Percentiles rank a stretch among this genome's conserved stretches.
These are phyloP conservation scores for Leptothorax acervorum DNA, from an alignment of 2,888 invertebrate species.

Conservation along the genomic window DNA sequence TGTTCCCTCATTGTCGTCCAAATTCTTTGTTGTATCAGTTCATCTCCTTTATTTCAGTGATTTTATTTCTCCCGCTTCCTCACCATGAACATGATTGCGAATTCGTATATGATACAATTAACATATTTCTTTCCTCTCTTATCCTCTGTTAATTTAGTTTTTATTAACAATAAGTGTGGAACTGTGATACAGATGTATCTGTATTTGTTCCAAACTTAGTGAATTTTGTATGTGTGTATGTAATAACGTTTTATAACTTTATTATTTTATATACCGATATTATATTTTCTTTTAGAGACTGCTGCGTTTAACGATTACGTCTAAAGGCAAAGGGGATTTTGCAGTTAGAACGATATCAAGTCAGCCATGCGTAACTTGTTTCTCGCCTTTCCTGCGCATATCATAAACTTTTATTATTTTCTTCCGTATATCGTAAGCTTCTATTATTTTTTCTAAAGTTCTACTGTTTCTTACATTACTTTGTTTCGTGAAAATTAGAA, in stretches of 20 bases:
- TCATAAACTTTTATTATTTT: slow-evolving; percentile 8
- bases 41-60: neutral
- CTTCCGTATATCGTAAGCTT: neutral
- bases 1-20: neutral
- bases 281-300: neutral
- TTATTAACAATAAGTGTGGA: neutral
- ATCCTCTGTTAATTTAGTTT: slow-evolving; percentile 8
- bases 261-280: neutral
- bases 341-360: neutral
- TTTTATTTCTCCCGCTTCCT: neutral
- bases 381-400: neutral
- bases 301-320: neutral
- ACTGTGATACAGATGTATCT: neutral
- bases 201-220: neutral
- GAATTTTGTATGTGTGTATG: neutral
- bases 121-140: neutral
- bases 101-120: neutral
- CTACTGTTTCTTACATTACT: neutral
- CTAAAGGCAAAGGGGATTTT: neutral
- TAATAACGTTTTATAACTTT: neutral
- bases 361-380: neutral
- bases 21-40: neutral
- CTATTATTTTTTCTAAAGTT: slow-evolving; percentile 6
- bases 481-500: neutral
- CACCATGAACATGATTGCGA: neutral